Evolutionary conservation across 2,888 invertebrate species (phyloP), one percentile per base, ranked within the genome.

Genomic region (Spialia ferax): DNA sequence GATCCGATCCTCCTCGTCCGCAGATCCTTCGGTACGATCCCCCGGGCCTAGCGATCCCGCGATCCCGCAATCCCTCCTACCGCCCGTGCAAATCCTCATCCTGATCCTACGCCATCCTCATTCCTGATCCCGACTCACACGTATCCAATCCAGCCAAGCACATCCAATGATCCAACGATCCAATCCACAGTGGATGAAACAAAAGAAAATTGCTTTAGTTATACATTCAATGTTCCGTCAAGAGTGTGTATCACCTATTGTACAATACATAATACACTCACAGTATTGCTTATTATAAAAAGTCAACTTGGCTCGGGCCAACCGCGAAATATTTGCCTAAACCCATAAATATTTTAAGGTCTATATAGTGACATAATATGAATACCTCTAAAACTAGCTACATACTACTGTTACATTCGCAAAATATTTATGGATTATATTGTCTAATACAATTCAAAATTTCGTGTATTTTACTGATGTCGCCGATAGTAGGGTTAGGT

Each of bases 111-210:
- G 69, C 67, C 62, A 70, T 68, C 68, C 69, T 65, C 83, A 80
- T 83, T 45, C 83, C 85, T 82, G 71, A 75, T 70, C 83, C 82
- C 87, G 66, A 66, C 66, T 82, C 86, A 85, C 89, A 86, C 85
- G 83, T 48, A 48, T 48, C 48, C 48, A 48, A 48, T 85, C 88
- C 85, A 81, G 84, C 85, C 91, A 83, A 87, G 87, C 86, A 86
- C 81, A 87, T 88, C 89, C 88, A 85, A 82, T 80, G 88, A 91
- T 79, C 88, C 88, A 89, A 54, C 54, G 54, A 54, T 54, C 54
- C 54, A 54, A 91, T 91, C 93, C 93, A 93, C 89, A 93, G 93
- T 82, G 92, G 93, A 93, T 93, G 93, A 92, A 93, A 93, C 93
- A 93, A 93, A 93, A 93, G 91, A 93, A 89, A 91, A 88, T 85